Evolutionary conservation across 92 coral and sea anemone species (phyloP).

Genomic region (Porites cylindrica): DNA sequence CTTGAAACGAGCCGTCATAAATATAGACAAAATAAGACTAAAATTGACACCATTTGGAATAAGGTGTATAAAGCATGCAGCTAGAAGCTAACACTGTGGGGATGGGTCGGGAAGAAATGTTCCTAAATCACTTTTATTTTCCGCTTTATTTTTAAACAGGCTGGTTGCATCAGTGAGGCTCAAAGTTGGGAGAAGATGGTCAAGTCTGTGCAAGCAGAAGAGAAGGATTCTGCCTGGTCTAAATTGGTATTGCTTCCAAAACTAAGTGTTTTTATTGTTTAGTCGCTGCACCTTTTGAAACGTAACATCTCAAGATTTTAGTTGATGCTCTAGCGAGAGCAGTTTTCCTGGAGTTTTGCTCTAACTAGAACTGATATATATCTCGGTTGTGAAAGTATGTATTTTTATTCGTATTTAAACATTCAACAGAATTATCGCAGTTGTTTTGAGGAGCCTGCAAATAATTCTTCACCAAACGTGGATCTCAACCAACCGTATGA

Average conservation of each 20-base stretch:
- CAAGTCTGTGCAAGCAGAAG: conserved; percentile 28
- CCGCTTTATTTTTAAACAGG: conserved; percentile 51
- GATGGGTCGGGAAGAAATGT: neutral
- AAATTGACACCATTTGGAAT: no score
- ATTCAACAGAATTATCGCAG: conserved; percentile 77
- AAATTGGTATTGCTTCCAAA: neutral
- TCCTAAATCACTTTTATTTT: neutral
- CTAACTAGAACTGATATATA: neutral
- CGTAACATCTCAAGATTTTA: no score
- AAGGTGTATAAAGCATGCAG: no score
- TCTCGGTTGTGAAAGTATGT: neutral
- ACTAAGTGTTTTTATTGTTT: neutral
- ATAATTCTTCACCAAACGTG: neutral
- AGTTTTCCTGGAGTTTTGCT: neutral
- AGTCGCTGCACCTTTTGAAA: no score
- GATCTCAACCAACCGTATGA: conserved; percentile 78
- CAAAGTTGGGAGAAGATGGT: conserved; percentile 79
- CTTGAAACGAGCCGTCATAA: no score
- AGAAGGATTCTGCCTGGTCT: conserved; percentile 70
- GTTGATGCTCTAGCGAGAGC: neutral
- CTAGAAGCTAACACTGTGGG: no score
- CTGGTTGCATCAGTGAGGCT: conserved; percentile 79
- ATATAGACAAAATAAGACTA: no score
- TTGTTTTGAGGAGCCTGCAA: conserved; percentile 66
- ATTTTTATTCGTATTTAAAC: neutral